phyloP scores from a whole-genome alignment of 92 coral and sea anemone species.

The Pocillopora grandis region DNA sequence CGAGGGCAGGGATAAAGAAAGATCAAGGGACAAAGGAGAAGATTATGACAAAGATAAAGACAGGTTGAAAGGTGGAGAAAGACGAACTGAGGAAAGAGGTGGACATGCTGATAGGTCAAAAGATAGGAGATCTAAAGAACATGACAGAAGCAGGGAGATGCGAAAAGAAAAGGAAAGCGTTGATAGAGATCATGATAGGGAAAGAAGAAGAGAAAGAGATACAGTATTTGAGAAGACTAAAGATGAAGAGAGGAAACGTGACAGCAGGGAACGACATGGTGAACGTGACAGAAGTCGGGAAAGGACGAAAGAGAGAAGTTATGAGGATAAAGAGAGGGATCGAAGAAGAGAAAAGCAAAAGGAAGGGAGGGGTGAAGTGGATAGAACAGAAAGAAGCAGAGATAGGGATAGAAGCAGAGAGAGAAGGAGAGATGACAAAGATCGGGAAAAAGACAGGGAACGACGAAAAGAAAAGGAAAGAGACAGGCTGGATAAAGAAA shows the following conservation, averaged over 20 bases:
- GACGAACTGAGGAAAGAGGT: slow-evolving; percentile 30
- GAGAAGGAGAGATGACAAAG: slow-evolving; percentile 50
- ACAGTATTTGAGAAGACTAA: slow-evolving; percentile 10
- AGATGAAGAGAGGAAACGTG: slow-evolving; percentile 26
- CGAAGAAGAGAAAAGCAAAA: slow-evolving; percentile 47
- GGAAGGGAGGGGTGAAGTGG: slow-evolving; percentile 39
- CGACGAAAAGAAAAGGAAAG: slow-evolving; percentile 43
- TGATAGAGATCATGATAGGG: slow-evolving; percentile 37
- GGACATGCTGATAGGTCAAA: slow-evolving; percentile 31
- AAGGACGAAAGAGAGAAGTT: slow-evolving; percentile 26
- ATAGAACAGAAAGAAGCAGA: slow-evolving; percentile 32
- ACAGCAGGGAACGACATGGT: slow-evolving; percentile 39
- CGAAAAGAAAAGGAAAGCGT: slow-evolving; percentile 41
- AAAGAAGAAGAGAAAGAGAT: slow-evolving; percentile 39
- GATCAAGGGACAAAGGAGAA: slow-evolving; percentile 37
- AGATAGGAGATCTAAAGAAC: slow-evolving; percentile 38
- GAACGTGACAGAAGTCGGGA: slow-evolving; percentile 43
- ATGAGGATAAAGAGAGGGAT: slow-evolving; percentile 43
- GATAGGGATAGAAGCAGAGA: slow-evolving; percentile 50
- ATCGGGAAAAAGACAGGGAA: slow-evolving; percentile 47
- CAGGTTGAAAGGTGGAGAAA: slow-evolving; percentile 56
- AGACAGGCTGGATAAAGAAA: slow-evolving; percentile 44
- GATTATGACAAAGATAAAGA: slow-evolving; percentile 53
- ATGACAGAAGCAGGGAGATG: slow-evolving; percentile 36
- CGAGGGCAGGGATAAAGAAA: slow-evolving; percentile 34